Percentiles rank a stretch among this genome's conserved stretches.
Evolutionary conservation across 2,888 invertebrate genomes (phyloP).

Genomic region (Colostygia pectinataria): DNA sequence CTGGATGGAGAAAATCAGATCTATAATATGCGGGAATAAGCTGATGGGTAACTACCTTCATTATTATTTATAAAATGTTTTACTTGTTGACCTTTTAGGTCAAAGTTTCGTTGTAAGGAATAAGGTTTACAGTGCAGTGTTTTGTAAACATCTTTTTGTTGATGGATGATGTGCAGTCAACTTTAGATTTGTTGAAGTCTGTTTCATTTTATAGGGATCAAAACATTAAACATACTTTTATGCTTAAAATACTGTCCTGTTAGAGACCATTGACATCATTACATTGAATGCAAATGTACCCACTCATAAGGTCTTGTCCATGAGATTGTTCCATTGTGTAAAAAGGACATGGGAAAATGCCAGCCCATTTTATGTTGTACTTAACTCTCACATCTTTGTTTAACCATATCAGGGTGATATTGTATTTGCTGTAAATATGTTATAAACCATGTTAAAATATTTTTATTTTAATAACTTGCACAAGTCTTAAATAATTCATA

Average conservation of each 20-base stretch:
- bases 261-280: slow-evolving; percentile 46
- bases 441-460: too few species aligned
- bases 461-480: too few species aligned
- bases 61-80: slow-evolving; percentile 11
- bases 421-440: background rate
- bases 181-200: background rate
- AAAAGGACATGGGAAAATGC: slow-evolving; percentile 1
- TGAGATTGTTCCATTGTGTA: slow-evolving; percentile 27
- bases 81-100: slow-evolving; percentile 6
- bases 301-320: slow-evolving; percentile 7
- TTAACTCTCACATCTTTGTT: slow-evolving; percentile 6
- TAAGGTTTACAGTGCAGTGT: background rate
- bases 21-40: slow-evolving; percentile 73
- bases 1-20: slow-evolving; percentile 86
- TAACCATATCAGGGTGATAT: slow-evolving; percentile 19
- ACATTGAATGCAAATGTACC: slow-evolving; percentile 66
- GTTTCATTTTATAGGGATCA: background rate
- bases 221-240: background rate
- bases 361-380: slow-evolving; percentile 13
- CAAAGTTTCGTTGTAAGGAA: background rate
- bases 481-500: too few species aligned
- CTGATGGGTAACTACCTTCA: slow-evolving; percentile 44
- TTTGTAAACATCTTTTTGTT: slow-evolving; percentile 8
- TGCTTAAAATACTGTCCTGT: slow-evolving; percentile 1
- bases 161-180: slow-evolving; percentile 1